Evolutionary conservation across 2,113 vertebrate genomes (phyloP), one percentile per base, ranked within the genome.

Genomic region (Platysternon megacephalum): DNA sequence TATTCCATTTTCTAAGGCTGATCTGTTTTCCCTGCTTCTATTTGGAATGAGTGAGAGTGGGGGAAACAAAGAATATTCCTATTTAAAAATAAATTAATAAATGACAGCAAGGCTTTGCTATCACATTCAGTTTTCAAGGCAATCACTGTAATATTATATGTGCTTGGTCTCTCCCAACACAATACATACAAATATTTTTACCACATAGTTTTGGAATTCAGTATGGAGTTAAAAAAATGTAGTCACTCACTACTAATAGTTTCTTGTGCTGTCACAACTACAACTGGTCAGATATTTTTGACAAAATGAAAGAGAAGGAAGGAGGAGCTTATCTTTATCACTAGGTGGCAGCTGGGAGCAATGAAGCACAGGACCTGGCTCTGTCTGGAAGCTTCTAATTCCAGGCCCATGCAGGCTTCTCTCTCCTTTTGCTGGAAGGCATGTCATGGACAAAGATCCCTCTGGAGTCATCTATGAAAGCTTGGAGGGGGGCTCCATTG

Each of bases 401-500:
- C 17, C 21, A 72, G 65, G n/a, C 5, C n/a, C 35, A 39, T 39
- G 35, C 65, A 39, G 65, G 4, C n/a, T 39, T 72, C 65, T 39
- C 35, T 72, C 35, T 39, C 22, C 51, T 89, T 72, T 95, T 98
- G 90, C 97, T 98, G 89, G 97, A 97, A 35, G 98, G 97, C 90
- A 97, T 88, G 1, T 97, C 97, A 86, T 98, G 97, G 35, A 98
- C 97, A n/a, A 98, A 98, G 87, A 98, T 98, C 96, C 97, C 95
- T 5, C 98, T 97, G 2, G 98, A 97, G 85, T 98, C 0, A 97
- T 98, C 91, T 99, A 97, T 46, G 99, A 97, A 97, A 99, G 96
- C 97, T 99, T 99, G 81, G 98, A 89, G 0, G 99, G 99, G 1
- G 99, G 99, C 85, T 99, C 99, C 94, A 99, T 97, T 21, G 97